Base-by-base conservation (phyloP, 2,888 invertebrate genomes). In the Drosophila kambysellisi region DNA sequence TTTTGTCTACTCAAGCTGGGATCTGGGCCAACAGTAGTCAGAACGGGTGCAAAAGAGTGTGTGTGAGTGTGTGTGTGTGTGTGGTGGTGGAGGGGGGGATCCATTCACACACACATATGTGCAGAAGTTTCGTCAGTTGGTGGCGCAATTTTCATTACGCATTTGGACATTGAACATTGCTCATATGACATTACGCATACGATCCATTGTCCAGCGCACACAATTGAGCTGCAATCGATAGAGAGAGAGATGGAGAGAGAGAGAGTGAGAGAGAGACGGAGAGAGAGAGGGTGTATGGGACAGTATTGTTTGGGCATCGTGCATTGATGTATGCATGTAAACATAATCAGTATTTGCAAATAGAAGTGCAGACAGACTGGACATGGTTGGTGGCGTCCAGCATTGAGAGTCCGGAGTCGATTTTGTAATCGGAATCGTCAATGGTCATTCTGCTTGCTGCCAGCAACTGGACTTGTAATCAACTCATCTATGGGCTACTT, bases 301-400 rank as follows among this genome's bases (percentile, higher is more conserved):
- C 39, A 58, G 73, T 71, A 83, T 85, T 85, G 85, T 89, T 89
- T 85, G 90, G 77, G 63, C 88, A 89, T 81, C 78, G 81, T 67
- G 74, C 85, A 87, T 59, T 76, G 89, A 91, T 90, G 88, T 76
- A 90, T 91, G 90, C 91, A 84, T 81, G 90, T 84, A 91, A 91
- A 91, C 91, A 91, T 91, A 91, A 91, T 91, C 91, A 91, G 91
- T 84, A 91, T 89, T 89, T 84, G 83, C 89, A 89, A 91, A 91
- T 87, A 91, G 71, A 81, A 82, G 58, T 70, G 76, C 76, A 83
- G 81, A 62, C 46, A 25, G 25, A 25, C 70, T 71, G 65, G 58
- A 54, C 61, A 61, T 25, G n/a, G 17, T 29, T 29, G 15, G 25
- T 33, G 62, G 52, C 46, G 37, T 25, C 4, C 52, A 20, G 15